These are phyloP conservation scores for Oligia fasciuncula DNA, from an alignment of 2,888 invertebrate species.

Conservation along the genomic window DNA sequence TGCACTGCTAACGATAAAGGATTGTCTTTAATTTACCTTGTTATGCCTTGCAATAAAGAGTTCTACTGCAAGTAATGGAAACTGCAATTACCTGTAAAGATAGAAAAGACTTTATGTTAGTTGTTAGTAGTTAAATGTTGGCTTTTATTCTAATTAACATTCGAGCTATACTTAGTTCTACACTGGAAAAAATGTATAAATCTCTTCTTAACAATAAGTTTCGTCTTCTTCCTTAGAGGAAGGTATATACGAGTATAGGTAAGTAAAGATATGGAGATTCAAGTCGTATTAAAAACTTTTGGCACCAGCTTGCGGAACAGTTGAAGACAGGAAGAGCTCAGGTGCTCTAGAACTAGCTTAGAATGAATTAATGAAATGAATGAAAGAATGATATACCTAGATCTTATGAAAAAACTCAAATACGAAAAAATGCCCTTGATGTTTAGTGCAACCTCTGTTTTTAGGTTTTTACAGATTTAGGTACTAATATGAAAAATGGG, in stretches of 20 bases:
- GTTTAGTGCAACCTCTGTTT: neutral
- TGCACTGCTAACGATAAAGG: neutral
- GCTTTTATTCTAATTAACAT: constrained; percentile 14
- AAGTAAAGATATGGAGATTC: neutral
- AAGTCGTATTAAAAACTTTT: constrained; percentile 16
- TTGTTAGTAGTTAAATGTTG: neutral
- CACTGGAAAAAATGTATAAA: neutral
- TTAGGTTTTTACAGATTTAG: too few relatives aligned
- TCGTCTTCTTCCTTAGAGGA: neutral
- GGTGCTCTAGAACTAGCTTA: constrained; percentile 9
- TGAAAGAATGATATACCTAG: too few relatives aligned
- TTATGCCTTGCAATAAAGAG: constrained; percentile 25
- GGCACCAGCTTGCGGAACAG: neutral
- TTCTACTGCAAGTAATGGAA: constrained; percentile 11
- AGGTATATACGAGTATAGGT: neutral
- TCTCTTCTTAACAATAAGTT: neutral
- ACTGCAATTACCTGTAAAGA: constrained; percentile 55
- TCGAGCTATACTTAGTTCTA: neutral
- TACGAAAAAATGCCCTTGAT: neutral
- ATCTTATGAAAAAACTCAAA: neutral
- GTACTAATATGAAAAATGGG: too few relatives aligned
- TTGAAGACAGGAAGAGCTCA: constrained; percentile 1
- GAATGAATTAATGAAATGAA: too few relatives aligned
- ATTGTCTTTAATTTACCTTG: constrained; percentile 28
- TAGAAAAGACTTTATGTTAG: constrained; percentile 25